These are phyloP conservation scores for Tuta absoluta DNA, from an alignment of 2,888 invertebrate species.

Conservation along the genomic window DNA sequence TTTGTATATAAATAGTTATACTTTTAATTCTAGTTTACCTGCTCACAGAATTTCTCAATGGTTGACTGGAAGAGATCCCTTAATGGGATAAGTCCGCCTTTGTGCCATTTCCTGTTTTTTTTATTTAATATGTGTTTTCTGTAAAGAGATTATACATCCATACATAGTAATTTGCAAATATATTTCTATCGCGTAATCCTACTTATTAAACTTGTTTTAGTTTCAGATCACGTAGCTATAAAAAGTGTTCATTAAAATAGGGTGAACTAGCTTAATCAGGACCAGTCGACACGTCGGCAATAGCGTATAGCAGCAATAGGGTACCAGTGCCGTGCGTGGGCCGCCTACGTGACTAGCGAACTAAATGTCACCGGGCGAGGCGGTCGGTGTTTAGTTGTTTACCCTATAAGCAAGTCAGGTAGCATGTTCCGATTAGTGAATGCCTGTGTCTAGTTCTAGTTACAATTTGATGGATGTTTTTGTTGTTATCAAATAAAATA, in stretches of 20 bases:
- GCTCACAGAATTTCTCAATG: too few species aligned
- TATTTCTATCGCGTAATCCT: not conserved
- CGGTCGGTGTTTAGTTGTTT: not conserved
- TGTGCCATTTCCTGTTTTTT: too few species aligned
- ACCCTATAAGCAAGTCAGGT: constrained; percentile 11
- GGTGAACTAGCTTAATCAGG: not conserved
- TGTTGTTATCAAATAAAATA: too few species aligned
- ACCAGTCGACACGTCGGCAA: not conserved
- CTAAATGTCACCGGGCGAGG: not conserved
- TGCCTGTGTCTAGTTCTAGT: not conserved
- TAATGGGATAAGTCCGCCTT: too few species aligned
- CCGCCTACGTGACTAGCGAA: not conserved
- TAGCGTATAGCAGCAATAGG: constrained; percentile 1
- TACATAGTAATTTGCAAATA: too few species aligned
- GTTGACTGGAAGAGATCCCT: too few species aligned
- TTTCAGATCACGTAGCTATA: constrained; percentile 8
- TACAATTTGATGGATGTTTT: too few species aligned
- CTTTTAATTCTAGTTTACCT: too few species aligned
- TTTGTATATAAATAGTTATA: too few species aligned
- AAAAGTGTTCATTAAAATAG: constrained; percentile 2
- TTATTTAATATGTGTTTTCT: too few species aligned
- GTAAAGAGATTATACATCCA: too few species aligned
- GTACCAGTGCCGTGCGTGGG: constrained; percentile 11
- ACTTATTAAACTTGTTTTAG: not conserved
- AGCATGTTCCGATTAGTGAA: not conserved